A percentile compares a stretch with the other conserved stretches of the same genome.
Evolutionary conservation across 2,113 vertebrate species (phyloP).

Genomic region (Muntiacus muntjak): DNA sequence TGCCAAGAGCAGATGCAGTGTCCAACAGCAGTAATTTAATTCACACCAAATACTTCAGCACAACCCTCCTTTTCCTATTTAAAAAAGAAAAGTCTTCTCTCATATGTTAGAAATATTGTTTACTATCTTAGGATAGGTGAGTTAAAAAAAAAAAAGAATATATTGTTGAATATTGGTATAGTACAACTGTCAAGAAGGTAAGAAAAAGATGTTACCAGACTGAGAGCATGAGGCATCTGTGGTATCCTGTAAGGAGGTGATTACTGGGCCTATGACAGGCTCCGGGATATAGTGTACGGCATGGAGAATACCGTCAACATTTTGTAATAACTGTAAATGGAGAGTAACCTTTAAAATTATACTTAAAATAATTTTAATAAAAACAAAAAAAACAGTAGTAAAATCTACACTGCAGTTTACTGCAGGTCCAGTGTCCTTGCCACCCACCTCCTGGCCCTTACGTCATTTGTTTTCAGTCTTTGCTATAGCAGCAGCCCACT

Average conservation of each 20-base stretch:
- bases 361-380: background rate
- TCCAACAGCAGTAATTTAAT: background rate
- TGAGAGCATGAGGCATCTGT: background rate
- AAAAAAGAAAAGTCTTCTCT: background rate
- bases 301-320: background rate
- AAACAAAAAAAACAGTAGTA: background rate
- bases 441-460: background rate
- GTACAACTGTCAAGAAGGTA: background rate
- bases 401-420: background rate
- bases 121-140: background rate
- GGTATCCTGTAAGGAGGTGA: background rate
- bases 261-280: background rate
- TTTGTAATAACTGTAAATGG: background rate
- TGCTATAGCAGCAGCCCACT: background rate
- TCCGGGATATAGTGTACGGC: fast-evolving
- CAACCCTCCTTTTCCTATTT: background rate
- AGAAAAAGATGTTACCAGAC: background rate
- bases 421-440: background rate
- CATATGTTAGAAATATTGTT: background rate
- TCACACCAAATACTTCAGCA: conserved; percentile 22
- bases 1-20: conserved; percentile 11
- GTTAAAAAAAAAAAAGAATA: background rate
- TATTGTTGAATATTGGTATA: background rate
- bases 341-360: background rate
- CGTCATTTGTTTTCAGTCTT: background rate